Conservation (phyloP, 2,797 vertebrate genomes). For the Jordanella pulchra region DNA sequence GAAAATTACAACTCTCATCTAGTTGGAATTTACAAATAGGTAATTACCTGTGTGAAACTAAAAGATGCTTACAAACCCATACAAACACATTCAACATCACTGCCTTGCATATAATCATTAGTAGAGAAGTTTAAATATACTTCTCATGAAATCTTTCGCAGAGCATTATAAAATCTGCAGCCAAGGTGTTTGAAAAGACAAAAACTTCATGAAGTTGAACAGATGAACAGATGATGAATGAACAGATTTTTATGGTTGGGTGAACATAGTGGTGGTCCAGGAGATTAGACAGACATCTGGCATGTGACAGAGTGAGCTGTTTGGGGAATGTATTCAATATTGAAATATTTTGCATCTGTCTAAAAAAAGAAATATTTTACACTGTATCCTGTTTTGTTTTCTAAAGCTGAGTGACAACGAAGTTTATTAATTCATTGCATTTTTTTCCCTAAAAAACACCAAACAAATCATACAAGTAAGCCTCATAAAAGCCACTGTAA, state of each 20-base stretch:
- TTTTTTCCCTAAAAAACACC: neutral
- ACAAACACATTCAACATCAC: neutral
- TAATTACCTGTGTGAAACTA: neutral
- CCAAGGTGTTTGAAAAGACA: neutral
- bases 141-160: too few species aligned
- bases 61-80: neutral
- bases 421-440: neutral
- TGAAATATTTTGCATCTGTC: too few species aligned
- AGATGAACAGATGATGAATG: too few species aligned
- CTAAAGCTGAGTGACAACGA: neutral
- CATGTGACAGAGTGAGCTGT: neutral
- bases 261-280: neutral
- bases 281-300: neutral
- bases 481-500: neutral
- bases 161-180: neutral
- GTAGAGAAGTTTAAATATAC: too few species aligned
- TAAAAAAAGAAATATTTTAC: too few species aligned
- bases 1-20: neutral
- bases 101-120: neutral
- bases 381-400: neutral
- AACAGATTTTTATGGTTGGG: neutral
- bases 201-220: neutral
- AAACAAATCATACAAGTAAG: neutral
- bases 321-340: neutral
- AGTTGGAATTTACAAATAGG: neutral